A percentile compares a stretch with the other conserved stretches of the same genome.
phyloP scores from a whole-genome alignment of 1,140 invertebrate species.

The Drosophila sproati region DNA sequence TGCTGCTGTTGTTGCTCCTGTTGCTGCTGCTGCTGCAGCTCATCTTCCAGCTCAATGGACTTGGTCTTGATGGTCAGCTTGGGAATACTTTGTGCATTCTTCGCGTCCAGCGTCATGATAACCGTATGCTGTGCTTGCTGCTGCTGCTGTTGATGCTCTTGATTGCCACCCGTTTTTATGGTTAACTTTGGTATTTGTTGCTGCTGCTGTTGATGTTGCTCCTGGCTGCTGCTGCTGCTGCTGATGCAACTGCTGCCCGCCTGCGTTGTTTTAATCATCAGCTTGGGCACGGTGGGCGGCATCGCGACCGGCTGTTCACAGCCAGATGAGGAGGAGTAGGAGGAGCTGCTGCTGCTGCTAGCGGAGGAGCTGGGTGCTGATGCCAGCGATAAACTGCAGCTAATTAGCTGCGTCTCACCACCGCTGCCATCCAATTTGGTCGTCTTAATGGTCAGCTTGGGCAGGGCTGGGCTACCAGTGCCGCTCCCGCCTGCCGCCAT shows the following conservation, averaged over 20 bases:
- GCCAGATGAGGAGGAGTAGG: slow-evolving; percentile 49
- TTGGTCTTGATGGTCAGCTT: slow-evolving; percentile 74
- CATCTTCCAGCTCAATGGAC: slow-evolving; percentile 59
- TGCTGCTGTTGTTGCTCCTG: slow-evolving; percentile 3
- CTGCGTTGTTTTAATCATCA: slow-evolving; percentile 80
- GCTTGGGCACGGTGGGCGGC: slow-evolving; percentile 72
- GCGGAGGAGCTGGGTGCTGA: slow-evolving; percentile 40
- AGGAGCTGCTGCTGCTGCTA: slow-evolving; percentile 2
- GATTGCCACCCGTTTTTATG: slow-evolving; percentile 63
- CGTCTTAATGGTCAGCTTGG: slow-evolving; percentile 72
- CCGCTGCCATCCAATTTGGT: slow-evolving; percentile 59
- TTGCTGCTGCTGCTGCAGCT: slow-evolving; percentile 26
- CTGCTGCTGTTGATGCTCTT: slow-evolving; percentile 41
- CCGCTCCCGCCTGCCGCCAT: slow-evolving; percentile 18
- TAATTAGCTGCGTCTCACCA: slow-evolving; percentile 67
- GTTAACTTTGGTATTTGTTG: slow-evolving; percentile 79
- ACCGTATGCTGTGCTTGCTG: slow-evolving; percentile 69
- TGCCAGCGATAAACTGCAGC: slow-evolving; percentile 70
- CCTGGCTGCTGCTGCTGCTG: slow-evolving; percentile 33
- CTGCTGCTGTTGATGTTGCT: slow-evolving; percentile 20
- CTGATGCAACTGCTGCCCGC: slow-evolving; percentile 61
- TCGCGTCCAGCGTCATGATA: slow-evolving; percentile 74
- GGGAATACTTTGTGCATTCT: slow-evolving; percentile 73
- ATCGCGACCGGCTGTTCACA: slow-evolving; percentile 40
- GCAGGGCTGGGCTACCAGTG: slow-evolving; percentile 36